A percentile compares a stretch with the other conserved stretches of the same genome.
Conservation (phyloP, 2,888 invertebrate genomes). For the Xanthostigma xanthostigma region DNA sequence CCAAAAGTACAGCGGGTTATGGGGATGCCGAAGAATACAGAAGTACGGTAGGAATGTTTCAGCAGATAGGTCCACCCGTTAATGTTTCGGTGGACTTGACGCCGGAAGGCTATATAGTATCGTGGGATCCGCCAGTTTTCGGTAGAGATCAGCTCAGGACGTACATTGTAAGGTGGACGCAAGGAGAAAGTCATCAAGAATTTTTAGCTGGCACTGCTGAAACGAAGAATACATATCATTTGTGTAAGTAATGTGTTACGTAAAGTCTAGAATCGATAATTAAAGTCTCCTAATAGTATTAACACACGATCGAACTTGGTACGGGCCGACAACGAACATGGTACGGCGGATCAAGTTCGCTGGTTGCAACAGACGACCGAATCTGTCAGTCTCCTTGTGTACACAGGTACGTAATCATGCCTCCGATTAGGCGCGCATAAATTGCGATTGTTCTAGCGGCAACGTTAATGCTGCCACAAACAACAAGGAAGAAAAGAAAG, state of each 20-base stretch:
- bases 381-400: too few relatives aligned
- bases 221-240: conserved; percentile 52
- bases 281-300: too few relatives aligned
- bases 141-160: conserved; percentile 39
- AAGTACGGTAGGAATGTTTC: conserved; percentile 17
- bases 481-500: too few relatives aligned
- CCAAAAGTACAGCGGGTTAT: conserved; percentile 34
- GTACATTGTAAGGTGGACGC: conserved; percentile 57
- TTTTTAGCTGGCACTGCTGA: conserved; percentile 49
- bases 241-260: conserved; percentile 25
- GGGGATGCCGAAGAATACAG: conserved; percentile 6
- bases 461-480: too few relatives aligned
- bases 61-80: conserved; percentile 41
- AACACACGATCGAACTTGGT: too few relatives aligned
- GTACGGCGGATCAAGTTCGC: too few relatives aligned
- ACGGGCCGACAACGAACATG: too few relatives aligned
- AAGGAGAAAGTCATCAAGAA: conserved; percentile 35
- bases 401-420: too few relatives aligned
- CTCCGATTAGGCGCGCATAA: too few relatives aligned
- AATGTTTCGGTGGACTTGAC: conserved; percentile 57
- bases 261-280: too few relatives aligned
- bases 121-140: conserved; percentile 52
- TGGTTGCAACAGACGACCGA: too few relatives aligned
- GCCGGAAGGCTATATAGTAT: conserved; percentile 60
- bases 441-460: too few relatives aligned